Evolutionary conservation across 2,797 vertebrate genomes (phyloP).

Genomic region (Scleropages formosus): DNA sequence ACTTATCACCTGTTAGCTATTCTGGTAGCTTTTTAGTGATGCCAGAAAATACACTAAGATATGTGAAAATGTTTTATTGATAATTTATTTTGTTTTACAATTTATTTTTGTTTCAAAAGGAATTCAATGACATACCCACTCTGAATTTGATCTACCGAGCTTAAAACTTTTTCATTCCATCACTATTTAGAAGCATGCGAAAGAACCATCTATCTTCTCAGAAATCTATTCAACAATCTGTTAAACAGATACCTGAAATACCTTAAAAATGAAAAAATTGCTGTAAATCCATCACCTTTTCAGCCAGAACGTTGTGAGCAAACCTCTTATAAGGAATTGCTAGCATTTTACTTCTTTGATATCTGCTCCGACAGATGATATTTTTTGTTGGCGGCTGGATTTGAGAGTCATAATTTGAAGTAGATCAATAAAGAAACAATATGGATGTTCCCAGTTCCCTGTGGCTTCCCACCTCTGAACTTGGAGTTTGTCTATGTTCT

Average conservation of each 20-base stretch:
- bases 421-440: conserved; percentile 55
- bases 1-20: conserved; percentile 56
- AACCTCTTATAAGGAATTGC: conserved; percentile 63
- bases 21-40: conserved; percentile 64
- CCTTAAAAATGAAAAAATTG: conserved; percentile 67
- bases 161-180: conserved; percentile 75
- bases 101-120: conserved; percentile 49
- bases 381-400: conserved; percentile 50
- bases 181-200: conserved; percentile 69
- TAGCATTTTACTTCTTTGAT: conserved; percentile 73
- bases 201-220: conserved; percentile 73
- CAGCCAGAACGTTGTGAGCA: conserved; percentile 67
- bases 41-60: conserved; percentile 66
- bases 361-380: conserved; percentile 66
- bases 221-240: conserved; percentile 76
- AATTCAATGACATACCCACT: conserved; percentile 67
- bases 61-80: conserved; percentile 60
- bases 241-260: conserved; percentile 76
- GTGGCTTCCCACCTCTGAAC: conserved; percentile 30
- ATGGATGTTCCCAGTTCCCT: conserved; percentile 38
- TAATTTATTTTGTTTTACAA: conserved; percentile 60
- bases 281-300: conserved; percentile 73
- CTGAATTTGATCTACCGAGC: conserved; percentile 75
- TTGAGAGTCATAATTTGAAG: conserved; percentile 41
- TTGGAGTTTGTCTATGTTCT: conserved; percentile 30